Percentiles rank a stretch among this genome's conserved stretches.
phyloP scores from a whole-genome alignment of 2,888 invertebrate genomes.

The Vesta saturnalis region DNA sequence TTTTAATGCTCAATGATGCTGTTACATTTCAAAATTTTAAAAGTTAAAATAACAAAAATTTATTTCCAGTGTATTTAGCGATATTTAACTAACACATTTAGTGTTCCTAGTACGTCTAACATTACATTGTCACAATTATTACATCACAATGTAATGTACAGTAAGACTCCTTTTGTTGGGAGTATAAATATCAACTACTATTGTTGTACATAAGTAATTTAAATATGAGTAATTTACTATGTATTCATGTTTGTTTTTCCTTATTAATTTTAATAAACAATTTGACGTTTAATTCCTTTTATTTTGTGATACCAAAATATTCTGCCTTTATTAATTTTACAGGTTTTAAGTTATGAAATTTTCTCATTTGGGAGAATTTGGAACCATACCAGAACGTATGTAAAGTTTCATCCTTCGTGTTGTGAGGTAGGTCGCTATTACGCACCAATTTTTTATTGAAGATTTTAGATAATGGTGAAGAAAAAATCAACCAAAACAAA shows the following conservation, averaged over 20 bases:
- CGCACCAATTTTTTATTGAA: no score
- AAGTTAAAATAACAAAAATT: slow-evolving; percentile 23
- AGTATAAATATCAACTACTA: slow-evolving; percentile 57
- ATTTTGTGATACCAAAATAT: not conserved
- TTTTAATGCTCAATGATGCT: slow-evolving; percentile 38
- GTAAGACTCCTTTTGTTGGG: slow-evolving; percentile 53
- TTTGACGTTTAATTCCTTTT: slow-evolving; percentile 58
- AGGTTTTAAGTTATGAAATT: no score
- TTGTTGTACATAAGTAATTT: slow-evolving; percentile 60
- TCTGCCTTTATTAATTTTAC: not conserved
- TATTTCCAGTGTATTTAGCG: slow-evolving; percentile 30
- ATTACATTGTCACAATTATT: slow-evolving; percentile 59
- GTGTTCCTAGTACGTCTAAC: slow-evolving; percentile 57
- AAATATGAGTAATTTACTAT: slow-evolving; percentile 58
- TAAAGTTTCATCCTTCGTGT: no score
- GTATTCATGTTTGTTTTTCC: slow-evolving; percentile 64
- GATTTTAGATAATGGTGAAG: no score
- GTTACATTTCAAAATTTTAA: slow-evolving; percentile 36
- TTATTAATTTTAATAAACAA: slow-evolving; percentile 65
- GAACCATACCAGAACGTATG: no score
- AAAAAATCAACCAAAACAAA: no score
- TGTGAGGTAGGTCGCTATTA: no score
- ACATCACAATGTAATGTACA: slow-evolving; percentile 54
- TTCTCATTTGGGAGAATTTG: no score
- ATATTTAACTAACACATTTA: slow-evolving; percentile 36